These are phyloP conservation scores for Alethe diademata DNA, from an alignment of 2,113 vertebrate species.

Conservation along the genomic window DNA sequence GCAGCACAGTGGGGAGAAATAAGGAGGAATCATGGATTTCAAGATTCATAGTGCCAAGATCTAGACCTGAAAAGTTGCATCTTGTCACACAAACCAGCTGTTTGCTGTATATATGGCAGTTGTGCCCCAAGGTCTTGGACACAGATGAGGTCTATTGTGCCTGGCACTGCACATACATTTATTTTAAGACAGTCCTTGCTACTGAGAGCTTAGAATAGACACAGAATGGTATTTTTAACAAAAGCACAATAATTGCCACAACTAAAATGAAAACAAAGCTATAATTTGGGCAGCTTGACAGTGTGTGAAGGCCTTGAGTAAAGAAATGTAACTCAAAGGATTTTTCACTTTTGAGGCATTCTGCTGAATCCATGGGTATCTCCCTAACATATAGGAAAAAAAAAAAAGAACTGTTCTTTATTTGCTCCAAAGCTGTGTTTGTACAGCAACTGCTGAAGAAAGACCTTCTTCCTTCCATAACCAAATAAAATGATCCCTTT, in stretches of 20 bases:
- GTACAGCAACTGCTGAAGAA: constrained; percentile 68
- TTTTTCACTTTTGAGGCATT: background rate
- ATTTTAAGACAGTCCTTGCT: constrained; percentile 49
- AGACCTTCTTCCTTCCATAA: constrained; percentile 69
- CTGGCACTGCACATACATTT: constrained; percentile 22
- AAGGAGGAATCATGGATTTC: background rate
- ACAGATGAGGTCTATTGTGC: background rate
- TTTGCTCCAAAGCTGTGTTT: constrained; percentile 52
- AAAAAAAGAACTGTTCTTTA: background rate
- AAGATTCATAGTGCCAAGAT: background rate
- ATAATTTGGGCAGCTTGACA: constrained; percentile 37
- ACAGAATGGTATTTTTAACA: constrained; percentile 59
- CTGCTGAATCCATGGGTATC: constrained; percentile 13
- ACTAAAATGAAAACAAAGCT: constrained; percentile 56
- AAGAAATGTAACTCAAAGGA: background rate
- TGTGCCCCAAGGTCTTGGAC: background rate
- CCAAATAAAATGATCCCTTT: constrained; percentile 74
- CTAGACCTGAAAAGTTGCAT: background rate
- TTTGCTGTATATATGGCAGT: background rate
- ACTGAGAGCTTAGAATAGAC: constrained; percentile 30
- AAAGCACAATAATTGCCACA: constrained; percentile 45
- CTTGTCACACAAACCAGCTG: background rate
- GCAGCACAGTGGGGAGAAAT: background rate
- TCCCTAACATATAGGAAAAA: constrained; percentile 8
- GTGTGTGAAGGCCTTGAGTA: background rate